A percentile compares a stretch with the other conserved stretches of the same genome.
phyloP scores from a whole-genome alignment of 1,140 invertebrate species.

The Euborellia annulipes region DNA sequence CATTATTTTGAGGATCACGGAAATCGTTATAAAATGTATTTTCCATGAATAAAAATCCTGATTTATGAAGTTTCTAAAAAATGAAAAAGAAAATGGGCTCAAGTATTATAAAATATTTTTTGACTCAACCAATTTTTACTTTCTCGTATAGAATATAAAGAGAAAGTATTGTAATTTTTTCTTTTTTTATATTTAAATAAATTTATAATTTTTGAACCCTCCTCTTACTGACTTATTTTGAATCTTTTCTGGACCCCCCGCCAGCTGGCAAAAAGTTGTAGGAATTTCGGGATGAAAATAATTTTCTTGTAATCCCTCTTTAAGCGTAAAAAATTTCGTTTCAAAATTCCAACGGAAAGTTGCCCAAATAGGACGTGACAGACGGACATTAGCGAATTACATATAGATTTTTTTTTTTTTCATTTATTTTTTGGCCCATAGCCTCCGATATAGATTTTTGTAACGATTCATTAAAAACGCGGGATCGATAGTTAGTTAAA shows the following conservation, averaged over 20 bases:
- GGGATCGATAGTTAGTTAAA: no score
- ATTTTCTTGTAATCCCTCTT: no score
- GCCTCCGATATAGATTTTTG: no score
- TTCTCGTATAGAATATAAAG: background rate
- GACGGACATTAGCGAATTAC: no score
- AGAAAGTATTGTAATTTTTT: background rate
- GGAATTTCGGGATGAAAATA: no score
- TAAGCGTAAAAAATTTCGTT: no score
- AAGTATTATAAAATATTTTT: background rate
- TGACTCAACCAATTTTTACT: background rate
- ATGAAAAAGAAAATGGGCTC: background rate
- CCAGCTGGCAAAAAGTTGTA: no score
- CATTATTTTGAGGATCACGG: conserved; percentile 35
- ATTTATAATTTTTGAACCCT: background rate
- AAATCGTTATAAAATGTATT: conserved; percentile 63
- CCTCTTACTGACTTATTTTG: conserved; percentile 5
- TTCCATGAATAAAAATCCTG: conserved; percentile 64
- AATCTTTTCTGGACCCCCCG: background rate
- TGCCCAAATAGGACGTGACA: no score
- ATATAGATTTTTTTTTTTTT: no score
- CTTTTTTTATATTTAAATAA: background rate
- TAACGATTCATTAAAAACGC: no score
- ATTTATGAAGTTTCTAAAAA: conserved; percentile 45
- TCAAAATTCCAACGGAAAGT: no score
- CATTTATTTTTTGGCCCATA: no score